Base-by-base conservation (phyloP, 2,888 invertebrate species). In the Panopea generosa region DNA sequence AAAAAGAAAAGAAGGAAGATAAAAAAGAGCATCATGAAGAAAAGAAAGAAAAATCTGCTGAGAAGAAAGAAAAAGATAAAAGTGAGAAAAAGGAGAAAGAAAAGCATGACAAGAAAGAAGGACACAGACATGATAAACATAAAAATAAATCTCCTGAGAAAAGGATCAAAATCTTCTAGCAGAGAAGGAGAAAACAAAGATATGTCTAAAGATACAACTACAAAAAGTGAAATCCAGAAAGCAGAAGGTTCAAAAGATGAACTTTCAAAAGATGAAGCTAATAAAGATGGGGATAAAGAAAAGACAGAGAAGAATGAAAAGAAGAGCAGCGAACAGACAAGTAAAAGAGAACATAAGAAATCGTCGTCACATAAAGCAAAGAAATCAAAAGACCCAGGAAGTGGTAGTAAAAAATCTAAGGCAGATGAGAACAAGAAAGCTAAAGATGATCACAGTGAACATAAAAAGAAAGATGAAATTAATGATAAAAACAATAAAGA, bases 351-450 rank as follows among this genome's bases (percentile, higher is more conserved):
- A 45, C 82, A 82, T 22, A 73, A 76, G 65, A 72, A 69, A 52
- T 77, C 80, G 18, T 61, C 66, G 20, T 69, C 74, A 49, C 74
- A 69, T 38, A 76, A 82, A 63, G 16, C 62, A 1, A 83, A 81
- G 61, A 76, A 81, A 49, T 27, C 61, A 27, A 71, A 76, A 70
- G 66, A 81, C 65, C 66, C 69, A 27, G 18, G 45, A 20, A 59
- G 87, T 90, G 86, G 86, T 24, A 84, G 80, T 62, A 86, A 91
- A 69, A 88, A 85, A 71, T 66, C 89, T 53, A 87, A 88, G 33
- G 90, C 73, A 52, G 65, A 56, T 7, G 59, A 65, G 33, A 79
- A 52, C 45, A 71, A 63, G 47, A 78, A 77, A 61, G 40, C 53
- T 20, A 83, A 79, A 57, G 81, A 81, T 63, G 71, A 78, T 43